These are phyloP conservation scores for Neolamprologus kungweensis DNA, from an alignment of 2,113 vertebrate species.

Conservation along the genomic window DNA sequence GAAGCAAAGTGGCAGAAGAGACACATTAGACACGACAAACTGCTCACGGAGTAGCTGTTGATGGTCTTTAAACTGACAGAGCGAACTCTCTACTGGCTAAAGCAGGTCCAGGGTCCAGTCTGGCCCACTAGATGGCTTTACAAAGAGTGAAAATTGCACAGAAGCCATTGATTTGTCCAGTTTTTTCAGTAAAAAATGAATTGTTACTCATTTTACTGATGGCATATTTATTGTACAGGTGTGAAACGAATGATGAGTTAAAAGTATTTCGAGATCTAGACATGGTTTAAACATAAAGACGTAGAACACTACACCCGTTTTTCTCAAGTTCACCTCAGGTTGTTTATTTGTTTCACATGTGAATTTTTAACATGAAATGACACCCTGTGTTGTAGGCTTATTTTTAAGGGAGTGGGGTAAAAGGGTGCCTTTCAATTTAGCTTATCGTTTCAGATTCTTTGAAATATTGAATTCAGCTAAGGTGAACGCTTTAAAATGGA, in stretches of 20 bases:
- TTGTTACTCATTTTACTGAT: background rate
- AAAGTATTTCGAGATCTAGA: background rate
- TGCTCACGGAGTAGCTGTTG: background rate
- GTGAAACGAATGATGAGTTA: accelerated
- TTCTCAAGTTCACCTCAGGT: background rate
- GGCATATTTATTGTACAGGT: background rate
- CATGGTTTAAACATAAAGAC: background rate
- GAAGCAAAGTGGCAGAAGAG: background rate
- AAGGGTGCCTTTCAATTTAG: background rate
- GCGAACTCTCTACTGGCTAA: background rate
- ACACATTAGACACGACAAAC: background rate
- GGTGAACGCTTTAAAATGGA: background rate
- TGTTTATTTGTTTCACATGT: background rate
- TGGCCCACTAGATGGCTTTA: background rate
- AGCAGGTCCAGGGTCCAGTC: background rate
- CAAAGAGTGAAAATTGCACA: background rate
- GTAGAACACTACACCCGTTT: background rate
- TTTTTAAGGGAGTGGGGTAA: background rate
- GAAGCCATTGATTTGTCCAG: background rate
- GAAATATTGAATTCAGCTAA: background rate
- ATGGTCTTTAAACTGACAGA: background rate
- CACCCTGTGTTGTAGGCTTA: accelerated
- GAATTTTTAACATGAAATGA: background rate
- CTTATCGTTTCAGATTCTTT: background rate
- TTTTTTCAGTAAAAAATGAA: background rate